Evolutionary conservation across 1,140 invertebrate species (phyloP), one percentile per base, ranked within the genome.

Genomic region (Dendrolimus punctatus): DNA sequence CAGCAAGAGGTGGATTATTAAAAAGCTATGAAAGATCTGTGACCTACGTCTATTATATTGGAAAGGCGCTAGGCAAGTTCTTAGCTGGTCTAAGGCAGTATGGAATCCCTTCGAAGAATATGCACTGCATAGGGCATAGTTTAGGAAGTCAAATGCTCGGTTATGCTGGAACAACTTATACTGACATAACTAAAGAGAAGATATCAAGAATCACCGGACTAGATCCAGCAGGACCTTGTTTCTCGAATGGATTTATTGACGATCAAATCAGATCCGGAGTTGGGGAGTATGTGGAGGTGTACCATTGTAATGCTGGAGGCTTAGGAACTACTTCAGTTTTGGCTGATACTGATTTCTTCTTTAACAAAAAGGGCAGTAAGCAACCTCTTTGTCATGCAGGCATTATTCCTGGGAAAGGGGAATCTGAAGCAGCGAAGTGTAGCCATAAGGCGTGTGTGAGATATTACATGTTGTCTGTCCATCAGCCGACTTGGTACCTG

Each of bases 171-270:
- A 70, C 70, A 6, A 61, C 43, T 3, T 83, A 76, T 49, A 69
- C 52, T 5, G 68, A 73, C 42, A 23, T 53, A 6, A 83, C 82
- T 2, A 51, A 44, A 2, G 75, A 85, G 38, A 80, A 73, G 46
- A 53, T 85, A 40, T 73, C 71, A 69, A 66, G 90, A 40, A 86
- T 90, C 39, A 90, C 89, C 4, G 90, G 87, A 0, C 58, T 91
- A 5, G 91, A 93, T 74, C 91, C 91, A 41, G 91, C 91, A 1
- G 89, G 91, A 8, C 91, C 91, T 6, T 90, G 90, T 57, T 93
- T 92, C 58, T 80, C 76, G 0, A 79, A 84, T 53, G 66, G 70
- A 40, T 66, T 84, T 0, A 66, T 81, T 6, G 78, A 84, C n/a
- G 85, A 91, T n/a, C 85, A 88, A 42, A 60, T 91, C 5, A 74